phyloP scores from a whole-genome alignment of 2,888 invertebrate genomes.

The Seladonia tumulorum region DNA sequence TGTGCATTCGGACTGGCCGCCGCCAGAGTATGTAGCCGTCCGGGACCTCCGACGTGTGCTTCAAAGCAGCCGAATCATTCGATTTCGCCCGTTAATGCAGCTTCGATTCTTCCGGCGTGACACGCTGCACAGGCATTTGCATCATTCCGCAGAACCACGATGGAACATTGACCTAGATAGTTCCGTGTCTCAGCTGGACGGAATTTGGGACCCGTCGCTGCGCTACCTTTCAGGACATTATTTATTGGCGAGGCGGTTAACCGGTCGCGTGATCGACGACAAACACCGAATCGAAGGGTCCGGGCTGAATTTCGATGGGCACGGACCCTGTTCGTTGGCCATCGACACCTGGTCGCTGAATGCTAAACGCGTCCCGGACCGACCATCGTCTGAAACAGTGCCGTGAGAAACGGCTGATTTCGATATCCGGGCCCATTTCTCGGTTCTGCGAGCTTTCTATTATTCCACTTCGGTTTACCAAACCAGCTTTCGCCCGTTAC shows the following conservation, averaged over 20 bases:
- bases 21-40: background rate
- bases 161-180: background rate
- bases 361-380: constrained; percentile 19
- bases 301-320: constrained; percentile 3
- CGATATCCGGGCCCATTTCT: constrained; percentile 70
- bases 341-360: constrained; percentile 27
- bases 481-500: constrained; percentile 39
- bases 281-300: constrained; percentile 3
- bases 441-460: constrained; percentile 68
- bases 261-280: constrained; percentile 11
- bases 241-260: constrained; percentile 11
- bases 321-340: constrained; percentile 31
- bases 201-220: background rate
- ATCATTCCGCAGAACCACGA: background rate
- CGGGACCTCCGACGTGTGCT: background rate
- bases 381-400: constrained; percentile 31
- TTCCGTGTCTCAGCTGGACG: background rate
- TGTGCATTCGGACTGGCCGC: background rate
- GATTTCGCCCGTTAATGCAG: background rate
- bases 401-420: constrained; percentile 65
- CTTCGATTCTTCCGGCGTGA: background rate
- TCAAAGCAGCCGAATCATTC: background rate
- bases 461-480: constrained; percentile 72
- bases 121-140: background rate
- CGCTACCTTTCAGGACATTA: background rate